phyloP scores from a whole-genome alignment of 2,113 vertebrate species.

The Bothrops jararaca region DNA sequence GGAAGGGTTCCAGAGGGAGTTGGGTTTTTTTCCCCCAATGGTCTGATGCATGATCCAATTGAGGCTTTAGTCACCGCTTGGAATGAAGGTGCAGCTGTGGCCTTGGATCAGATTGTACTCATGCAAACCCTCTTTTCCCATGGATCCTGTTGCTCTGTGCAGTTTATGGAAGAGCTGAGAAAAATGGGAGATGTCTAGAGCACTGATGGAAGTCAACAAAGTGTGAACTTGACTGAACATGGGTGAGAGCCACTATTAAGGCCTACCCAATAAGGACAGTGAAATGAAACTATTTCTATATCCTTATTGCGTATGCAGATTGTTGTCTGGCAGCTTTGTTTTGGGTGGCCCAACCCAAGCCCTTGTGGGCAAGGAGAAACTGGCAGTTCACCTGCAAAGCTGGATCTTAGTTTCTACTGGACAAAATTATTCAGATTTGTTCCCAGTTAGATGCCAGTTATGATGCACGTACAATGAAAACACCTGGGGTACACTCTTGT shows the following conservation, averaged over 20 bases:
- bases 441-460: background rate
- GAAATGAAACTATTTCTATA: background rate
- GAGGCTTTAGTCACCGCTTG: accelerated
- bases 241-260: background rate
- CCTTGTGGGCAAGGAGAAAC: background rate
- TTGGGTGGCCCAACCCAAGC: background rate
- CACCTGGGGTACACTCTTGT: background rate
- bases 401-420: background rate
- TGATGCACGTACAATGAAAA: background rate
- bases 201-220: background rate
- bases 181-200: background rate
- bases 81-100: too few relatives aligned
- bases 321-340: background rate
- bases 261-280: background rate
- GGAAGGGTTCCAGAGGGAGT: background rate
- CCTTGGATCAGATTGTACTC: too few relatives aligned
- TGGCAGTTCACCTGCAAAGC: background rate
- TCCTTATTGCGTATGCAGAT: background rate
- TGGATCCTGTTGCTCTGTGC: background rate
- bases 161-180: background rate
- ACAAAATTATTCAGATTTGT: background rate
- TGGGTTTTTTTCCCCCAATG: background rate
- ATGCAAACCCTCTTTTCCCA: background rate
- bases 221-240: background rate
- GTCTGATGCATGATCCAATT: background rate